Evolutionary conservation across 2,888 invertebrate genomes (phyloP).

Genomic region (Ormyrus pomaceus): DNA sequence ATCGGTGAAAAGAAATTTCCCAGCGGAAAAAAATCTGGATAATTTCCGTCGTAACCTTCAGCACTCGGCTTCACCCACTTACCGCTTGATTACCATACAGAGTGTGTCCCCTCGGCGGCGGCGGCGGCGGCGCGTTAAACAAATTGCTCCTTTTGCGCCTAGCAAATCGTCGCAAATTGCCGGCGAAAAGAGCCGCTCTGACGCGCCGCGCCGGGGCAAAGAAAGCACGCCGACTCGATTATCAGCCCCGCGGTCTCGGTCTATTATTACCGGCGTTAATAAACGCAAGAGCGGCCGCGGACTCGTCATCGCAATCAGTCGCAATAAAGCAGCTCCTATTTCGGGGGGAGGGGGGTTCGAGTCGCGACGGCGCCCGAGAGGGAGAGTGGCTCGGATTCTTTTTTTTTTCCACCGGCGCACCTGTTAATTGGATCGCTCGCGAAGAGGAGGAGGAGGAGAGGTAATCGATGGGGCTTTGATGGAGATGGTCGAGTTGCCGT

Average conservation of each 20-base stretch:
- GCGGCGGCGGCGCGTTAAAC: not conserved
- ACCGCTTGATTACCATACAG: not conserved
- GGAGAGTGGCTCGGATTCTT: too few species aligned
- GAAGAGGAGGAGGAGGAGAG: too few species aligned
- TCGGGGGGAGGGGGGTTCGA: slow-evolving; percentile 13
- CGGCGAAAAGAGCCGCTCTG: not conserved
- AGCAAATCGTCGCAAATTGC: slow-evolving; percentile 10
- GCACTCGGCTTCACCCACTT: slow-evolving; percentile 4
- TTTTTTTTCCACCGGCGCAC: too few species aligned
- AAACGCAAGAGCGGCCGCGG: slow-evolving; percentile 23
- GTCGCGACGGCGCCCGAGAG: not conserved
- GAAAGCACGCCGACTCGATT: slow-evolving; percentile 8
- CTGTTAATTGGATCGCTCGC: too few species aligned
- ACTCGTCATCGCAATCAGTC: slow-evolving; percentile 25
- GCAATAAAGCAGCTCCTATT: slow-evolving; percentile 32
- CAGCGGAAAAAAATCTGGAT: too few species aligned
- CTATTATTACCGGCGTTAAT: slow-evolving; percentile 48
- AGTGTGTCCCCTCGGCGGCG: too few species aligned
- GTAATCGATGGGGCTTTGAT: too few species aligned
- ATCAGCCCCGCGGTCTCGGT: slow-evolving; percentile 23
- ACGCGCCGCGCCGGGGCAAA: not conserved
- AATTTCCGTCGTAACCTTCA: too few species aligned
- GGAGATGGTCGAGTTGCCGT: too few species aligned
- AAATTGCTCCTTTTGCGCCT: slow-evolving; percentile 25
- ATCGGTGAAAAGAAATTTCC: too few species aligned